Evolutionary conservation across 2,888 invertebrate genomes (phyloP).

Genomic region (Sylvicola cinctus): DNA sequence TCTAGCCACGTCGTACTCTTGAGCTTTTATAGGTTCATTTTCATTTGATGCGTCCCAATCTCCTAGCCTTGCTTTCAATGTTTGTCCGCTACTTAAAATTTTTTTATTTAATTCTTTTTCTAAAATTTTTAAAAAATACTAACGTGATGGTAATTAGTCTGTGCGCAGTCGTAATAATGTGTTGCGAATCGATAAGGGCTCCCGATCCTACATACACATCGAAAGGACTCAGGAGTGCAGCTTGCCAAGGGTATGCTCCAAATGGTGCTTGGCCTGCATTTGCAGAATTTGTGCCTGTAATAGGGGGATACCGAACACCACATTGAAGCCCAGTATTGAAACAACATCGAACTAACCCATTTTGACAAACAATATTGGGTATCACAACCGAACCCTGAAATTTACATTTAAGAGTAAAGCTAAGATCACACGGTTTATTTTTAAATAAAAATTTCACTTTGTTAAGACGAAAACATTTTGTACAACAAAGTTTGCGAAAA

Average conservation of each 20-base stretch:
- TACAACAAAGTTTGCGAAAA: too few relatives aligned
- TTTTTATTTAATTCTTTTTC: too few relatives aligned
- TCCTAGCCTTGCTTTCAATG: conserved; percentile 46
- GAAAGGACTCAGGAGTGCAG: conserved; percentile 33
- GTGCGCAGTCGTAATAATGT: conserved; percentile 55
- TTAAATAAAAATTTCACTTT: too few relatives aligned
- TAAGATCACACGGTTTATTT: too few relatives aligned
- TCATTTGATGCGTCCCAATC: conserved; percentile 56
- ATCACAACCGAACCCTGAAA: too few relatives aligned
- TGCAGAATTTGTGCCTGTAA: conserved; percentile 16
- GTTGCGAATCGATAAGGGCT: conserved; percentile 41
- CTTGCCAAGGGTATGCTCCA: conserved; percentile 59
- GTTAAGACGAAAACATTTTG: too few relatives aligned
- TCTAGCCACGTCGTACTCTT: conserved; percentile 35
- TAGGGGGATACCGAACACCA: conserved; percentile 17
- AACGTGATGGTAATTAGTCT: conserved; percentile 38
- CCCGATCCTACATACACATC: conserved; percentile 53
- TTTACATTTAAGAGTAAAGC: too few relatives aligned
- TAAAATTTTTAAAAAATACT: conserved; percentile 15
- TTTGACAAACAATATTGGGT: too few relatives aligned
- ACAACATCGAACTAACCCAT: conserved; percentile 18
- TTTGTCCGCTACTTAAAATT: conserved; percentile 4
- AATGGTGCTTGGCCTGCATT: conserved; percentile 35
- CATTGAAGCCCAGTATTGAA: conserved; percentile 19
- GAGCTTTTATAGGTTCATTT: conserved; percentile 40